These are phyloP conservation scores for Huso huso DNA, from an alignment of 2,797 vertebrate genomes.

Conservation along the genomic window DNA sequence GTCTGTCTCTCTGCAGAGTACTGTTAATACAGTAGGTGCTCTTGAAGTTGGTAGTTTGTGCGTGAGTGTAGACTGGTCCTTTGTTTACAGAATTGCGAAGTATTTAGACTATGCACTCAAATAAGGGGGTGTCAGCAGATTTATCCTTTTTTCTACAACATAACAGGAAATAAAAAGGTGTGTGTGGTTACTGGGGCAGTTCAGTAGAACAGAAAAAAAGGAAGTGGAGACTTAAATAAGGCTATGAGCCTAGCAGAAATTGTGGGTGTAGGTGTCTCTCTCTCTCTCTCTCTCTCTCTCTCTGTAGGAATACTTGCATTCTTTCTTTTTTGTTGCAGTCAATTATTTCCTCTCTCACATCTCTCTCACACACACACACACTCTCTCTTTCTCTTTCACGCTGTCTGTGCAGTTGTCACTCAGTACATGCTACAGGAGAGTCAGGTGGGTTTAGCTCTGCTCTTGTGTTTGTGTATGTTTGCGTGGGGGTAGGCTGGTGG, in stretches of 20 bases:
- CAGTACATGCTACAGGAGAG: slow-evolving; percentile 11
- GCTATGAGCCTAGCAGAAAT: background rate
- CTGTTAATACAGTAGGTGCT: too few relatives aligned
- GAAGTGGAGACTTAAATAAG: slow-evolving; percentile 1
- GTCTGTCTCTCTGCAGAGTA: too few relatives aligned
- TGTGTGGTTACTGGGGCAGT: slow-evolving; percentile 4
- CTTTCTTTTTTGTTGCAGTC: background rate
- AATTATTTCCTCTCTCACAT: slow-evolving; percentile 24
- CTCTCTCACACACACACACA: slow-evolving; percentile 15
- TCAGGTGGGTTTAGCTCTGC: slow-evolving; percentile 32
- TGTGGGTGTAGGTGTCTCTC: slow-evolving; percentile 16
- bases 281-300: slow-evolving; percentile 29
- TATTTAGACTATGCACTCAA: background rate
- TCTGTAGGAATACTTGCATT: slow-evolving; percentile 11
- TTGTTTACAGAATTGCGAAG: background rate
- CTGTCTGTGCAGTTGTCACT: background rate
- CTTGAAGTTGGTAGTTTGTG: too few relatives aligned
- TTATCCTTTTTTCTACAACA: slow-evolving; percentile 1
- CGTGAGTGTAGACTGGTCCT: background rate
- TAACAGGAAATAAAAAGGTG: slow-evolving; percentile 2
- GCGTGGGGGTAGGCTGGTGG: slow-evolving; percentile 60
- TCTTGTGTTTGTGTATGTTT: slow-evolving; percentile 50
- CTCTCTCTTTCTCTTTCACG: slow-evolving; percentile 33
- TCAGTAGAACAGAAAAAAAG: background rate
- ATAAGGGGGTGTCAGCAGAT: slow-evolving; percentile 26